A percentile compares a stretch with the other conserved stretches of the same genome.
Conservation (phyloP, 2,888 invertebrate genomes). For the Drosophila neoperkinsi region DNA sequence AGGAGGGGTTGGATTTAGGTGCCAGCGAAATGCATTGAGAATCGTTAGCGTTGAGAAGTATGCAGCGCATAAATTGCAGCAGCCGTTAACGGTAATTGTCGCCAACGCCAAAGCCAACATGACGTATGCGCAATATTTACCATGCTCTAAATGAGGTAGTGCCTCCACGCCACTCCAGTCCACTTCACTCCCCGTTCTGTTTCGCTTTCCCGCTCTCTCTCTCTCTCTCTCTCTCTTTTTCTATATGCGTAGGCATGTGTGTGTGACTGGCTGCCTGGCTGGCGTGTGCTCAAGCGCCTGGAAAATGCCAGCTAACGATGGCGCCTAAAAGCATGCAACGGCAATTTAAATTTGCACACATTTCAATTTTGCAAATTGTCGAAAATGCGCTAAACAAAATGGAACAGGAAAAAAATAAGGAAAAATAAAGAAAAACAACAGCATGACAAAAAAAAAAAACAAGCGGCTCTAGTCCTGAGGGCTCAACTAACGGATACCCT, state of each 20-base stretch:
- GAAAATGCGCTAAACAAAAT: constrained; percentile 58
- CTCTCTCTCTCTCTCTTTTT: background rate
- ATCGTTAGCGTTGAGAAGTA: constrained; percentile 52
- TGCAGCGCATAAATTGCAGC: constrained; percentile 71
- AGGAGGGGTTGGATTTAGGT: background rate
- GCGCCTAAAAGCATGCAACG: constrained; percentile 72
- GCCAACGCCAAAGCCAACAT: constrained; percentile 68
- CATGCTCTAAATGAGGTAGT: constrained; percentile 68
- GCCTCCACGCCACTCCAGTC: background rate
- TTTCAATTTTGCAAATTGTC: constrained; percentile 72
- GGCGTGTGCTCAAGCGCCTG: constrained; percentile 69
- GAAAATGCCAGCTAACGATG: constrained; percentile 77
- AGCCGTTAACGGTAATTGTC: constrained; percentile 76
- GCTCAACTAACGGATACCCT: background rate
- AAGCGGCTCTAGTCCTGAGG: background rate
- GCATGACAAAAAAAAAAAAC: background rate
- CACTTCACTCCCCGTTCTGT: background rate
- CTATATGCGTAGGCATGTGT: constrained; percentile 1
- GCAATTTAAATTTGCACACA: constrained; percentile 74
- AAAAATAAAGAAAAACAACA: background rate
- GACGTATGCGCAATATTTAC: constrained; percentile 78
- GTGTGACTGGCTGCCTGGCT: constrained; percentile 4
- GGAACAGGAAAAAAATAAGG: constrained; percentile 1
- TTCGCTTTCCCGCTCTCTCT: background rate
- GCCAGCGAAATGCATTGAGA: constrained; percentile 57